Percentiles rank a stretch among this genome's conserved stretches.
Conservation (phyloP, 2,113 vertebrate species). For the Megaleporinus macrocephalus region DNA sequence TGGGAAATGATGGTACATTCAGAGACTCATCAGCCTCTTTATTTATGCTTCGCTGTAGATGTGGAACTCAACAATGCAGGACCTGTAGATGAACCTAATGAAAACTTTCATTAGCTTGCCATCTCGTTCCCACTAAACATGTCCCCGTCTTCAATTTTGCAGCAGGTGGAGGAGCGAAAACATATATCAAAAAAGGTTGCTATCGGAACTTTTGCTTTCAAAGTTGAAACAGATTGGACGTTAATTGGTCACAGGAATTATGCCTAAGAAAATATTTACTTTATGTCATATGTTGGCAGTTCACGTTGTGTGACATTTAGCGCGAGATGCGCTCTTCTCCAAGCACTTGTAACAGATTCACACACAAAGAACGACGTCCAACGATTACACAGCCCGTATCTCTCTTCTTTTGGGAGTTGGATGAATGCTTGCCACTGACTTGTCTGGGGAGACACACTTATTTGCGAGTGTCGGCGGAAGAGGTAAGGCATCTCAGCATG, state of each 20-base stretch:
- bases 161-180: conserved; percentile 30
- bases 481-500: conserved; percentile 60
- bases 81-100: conserved; percentile 30
- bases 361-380: conserved; percentile 51
- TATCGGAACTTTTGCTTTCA: conserved; percentile 39
- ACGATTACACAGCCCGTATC: conserved; percentile 46
- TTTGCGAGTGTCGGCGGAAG: conserved; percentile 56
- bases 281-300: conserved; percentile 63
- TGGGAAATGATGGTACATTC: not conserved
- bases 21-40: conserved; percentile 51
- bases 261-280: conserved; percentile 60
- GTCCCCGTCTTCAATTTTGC: conserved; percentile 38
- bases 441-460: conserved; percentile 67
- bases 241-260: conserved; percentile 61
- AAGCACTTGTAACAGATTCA: conserved; percentile 57
- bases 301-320: conserved; percentile 59
- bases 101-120: conserved; percentile 67
- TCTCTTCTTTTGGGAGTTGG: conserved; percentile 62
- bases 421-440: conserved; percentile 58
- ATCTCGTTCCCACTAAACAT: conserved; percentile 61
- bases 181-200: conserved; percentile 10
- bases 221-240: conserved; percentile 59
- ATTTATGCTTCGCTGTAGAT: conserved; percentile 46
- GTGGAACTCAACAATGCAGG: conserved; percentile 49
- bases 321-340: conserved; percentile 54